Percentiles rank a stretch among this genome's conserved stretches.
Conservation (phyloP, 2,888 invertebrate species). For the Danaus chrysippus region DNA sequence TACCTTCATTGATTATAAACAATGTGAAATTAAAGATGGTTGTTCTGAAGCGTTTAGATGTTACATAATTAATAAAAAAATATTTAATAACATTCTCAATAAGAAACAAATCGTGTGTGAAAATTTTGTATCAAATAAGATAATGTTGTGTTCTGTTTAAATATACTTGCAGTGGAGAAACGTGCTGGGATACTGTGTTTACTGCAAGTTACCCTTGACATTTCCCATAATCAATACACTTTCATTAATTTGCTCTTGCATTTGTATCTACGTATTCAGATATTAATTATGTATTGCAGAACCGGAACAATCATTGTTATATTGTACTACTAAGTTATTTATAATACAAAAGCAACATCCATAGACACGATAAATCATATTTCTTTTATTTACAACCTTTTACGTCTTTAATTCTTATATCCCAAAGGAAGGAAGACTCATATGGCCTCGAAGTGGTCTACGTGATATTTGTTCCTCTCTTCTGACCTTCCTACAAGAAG, state of each 20-base stretch:
- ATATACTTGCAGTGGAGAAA: neutral
- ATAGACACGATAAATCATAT: too few relatives aligned
- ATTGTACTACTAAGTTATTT: too few relatives aligned
- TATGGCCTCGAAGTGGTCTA: constrained; percentile 32
- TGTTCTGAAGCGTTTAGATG: too few relatives aligned
- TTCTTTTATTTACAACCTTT: too few relatives aligned
- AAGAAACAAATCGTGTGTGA: too few relatives aligned
- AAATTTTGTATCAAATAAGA: too few relatives aligned
- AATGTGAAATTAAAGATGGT: too few relatives aligned
- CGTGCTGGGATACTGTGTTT: neutral
- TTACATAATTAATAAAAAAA: too few relatives aligned
- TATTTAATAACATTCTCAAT: too few relatives aligned
- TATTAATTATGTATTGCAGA: neutral
- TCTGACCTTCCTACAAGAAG: constrained; percentile 46
- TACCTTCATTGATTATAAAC: constrained; percentile 10
- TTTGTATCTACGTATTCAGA: neutral
- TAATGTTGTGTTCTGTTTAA: neutral
- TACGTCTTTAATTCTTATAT: too few relatives aligned
- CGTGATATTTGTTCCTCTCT: constrained; percentile 42
- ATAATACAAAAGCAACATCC: too few relatives aligned
- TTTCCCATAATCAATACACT: neutral
- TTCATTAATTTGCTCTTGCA: neutral
- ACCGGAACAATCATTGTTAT: too few relatives aligned
- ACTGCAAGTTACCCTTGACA: neutral
- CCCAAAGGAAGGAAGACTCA: neutral